These are phyloP conservation scores for Styela clava DNA, from an alignment of 23 tunicate species.

Conservation along the genomic window DNA sequence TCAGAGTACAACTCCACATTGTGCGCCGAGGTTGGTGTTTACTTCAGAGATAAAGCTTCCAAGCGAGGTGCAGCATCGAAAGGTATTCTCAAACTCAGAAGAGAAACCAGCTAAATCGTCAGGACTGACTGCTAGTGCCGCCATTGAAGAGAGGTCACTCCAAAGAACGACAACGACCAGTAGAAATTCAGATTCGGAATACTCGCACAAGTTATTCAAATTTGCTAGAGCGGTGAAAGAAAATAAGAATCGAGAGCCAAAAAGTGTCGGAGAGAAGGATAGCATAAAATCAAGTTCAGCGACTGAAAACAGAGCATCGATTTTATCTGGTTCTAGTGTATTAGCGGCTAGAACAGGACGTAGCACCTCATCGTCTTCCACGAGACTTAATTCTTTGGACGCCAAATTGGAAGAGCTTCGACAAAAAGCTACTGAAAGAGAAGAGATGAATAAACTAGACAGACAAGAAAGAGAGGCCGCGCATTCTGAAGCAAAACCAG, in stretches of 20 bases:
- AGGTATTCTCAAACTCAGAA: not conserved
- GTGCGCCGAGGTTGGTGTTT: constrained; percentile 13
- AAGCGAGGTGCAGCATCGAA: not conserved
- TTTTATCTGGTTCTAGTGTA: not conserved
- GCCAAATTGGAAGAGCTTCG: constrained; percentile 53
- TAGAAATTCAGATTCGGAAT: not conserved
- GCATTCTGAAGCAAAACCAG: not conserved
- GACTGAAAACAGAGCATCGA: not conserved
- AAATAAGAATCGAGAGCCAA: not conserved
- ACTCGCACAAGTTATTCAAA: constrained; percentile 21
- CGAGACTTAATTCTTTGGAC: constrained; percentile 28
- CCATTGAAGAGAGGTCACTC: not conserved
- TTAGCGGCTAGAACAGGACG: not conserved
- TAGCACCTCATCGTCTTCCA: not conserved
- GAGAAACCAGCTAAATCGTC: not conserved
- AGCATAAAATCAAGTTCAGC: not conserved
- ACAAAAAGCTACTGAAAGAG: constrained; percentile 25
- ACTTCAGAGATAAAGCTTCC: constrained; percentile 10
- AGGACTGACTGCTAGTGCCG: not conserved
- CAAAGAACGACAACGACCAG: not conserved
- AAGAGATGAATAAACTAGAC: not conserved
- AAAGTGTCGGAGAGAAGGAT: not conserved
- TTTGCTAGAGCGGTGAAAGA: constrained; percentile 9
- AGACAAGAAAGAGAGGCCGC: not conserved
- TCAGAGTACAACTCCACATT: constrained; percentile 9